phyloP scores from a whole-genome alignment of 2,888 invertebrate genomes.

The Papilio protenor region DNA sequence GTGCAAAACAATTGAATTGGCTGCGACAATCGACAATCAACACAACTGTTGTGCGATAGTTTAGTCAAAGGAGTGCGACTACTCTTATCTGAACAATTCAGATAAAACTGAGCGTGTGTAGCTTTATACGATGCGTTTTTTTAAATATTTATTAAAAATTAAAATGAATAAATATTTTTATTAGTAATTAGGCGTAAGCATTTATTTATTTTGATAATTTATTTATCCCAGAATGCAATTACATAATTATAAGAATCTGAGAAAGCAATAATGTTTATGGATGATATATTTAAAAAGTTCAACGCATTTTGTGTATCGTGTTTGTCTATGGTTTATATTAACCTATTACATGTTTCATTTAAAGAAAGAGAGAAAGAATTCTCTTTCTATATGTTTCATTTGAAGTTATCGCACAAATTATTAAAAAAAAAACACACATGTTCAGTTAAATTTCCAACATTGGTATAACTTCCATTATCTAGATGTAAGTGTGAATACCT shows the following conservation, averaged over 20 bases:
- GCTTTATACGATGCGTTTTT: too few species aligned
- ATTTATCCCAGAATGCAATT: slow-evolving; percentile 42
- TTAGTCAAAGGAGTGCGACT: too few species aligned
- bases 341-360: slow-evolving; percentile 16
- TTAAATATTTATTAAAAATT: slow-evolving; percentile 24
- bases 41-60: too few species aligned
- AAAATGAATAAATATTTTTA: slow-evolving; percentile 16
- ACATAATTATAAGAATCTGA: slow-evolving; percentile 29
- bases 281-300: slow-evolving; percentile 28
- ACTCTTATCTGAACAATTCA: too few species aligned
- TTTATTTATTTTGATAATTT: slow-evolving; percentile 44
- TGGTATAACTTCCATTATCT: slow-evolving; percentile 58
- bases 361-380: too few species aligned
- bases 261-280: slow-evolving; percentile 38
- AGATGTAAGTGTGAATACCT: slow-evolving; percentile 58
- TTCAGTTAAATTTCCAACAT: slow-evolving; percentile 56
- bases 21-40: too few species aligned
- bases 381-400: neutral
- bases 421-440: slow-evolving; percentile 45
- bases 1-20: too few species aligned
- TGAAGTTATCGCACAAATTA: slow-evolving; percentile 50
- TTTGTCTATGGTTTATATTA: slow-evolving; percentile 41
- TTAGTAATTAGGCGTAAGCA: slow-evolving; percentile 40
- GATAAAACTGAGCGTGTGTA: too few species aligned
- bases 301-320: slow-evolving; percentile 31